Evolutionary conservation across 1,140 invertebrate genomes (phyloP), one percentile per base, ranked within the genome.

Genomic region (Listronotus oregonensis): DNA sequence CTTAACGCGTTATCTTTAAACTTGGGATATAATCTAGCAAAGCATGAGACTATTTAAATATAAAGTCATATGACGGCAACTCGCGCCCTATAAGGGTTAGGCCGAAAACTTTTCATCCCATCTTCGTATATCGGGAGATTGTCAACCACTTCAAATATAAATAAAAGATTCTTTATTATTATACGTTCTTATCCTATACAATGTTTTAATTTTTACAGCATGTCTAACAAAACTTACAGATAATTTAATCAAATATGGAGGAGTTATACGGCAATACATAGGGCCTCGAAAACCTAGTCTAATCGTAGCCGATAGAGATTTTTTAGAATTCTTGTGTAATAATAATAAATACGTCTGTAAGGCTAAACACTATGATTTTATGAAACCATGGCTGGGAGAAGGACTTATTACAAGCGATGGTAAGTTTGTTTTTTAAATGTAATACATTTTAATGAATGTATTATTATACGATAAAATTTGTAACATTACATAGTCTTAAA

Each of bases 251-350:
- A 39, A 65, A 42, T 27, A 50, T 31, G 63, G 54, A n/a, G 63
- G 63, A 18, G 15, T 65, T 10, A 59, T 65, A 11, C 32, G 65
- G 27, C 61, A 54, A 43, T 57, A 55, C 27, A 17, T 67, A n/a
- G 58, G 58, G 6, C 65, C 65, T 5, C 18, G 12, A 39, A 61
- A 67, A 43, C 65, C 65, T 3, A 17, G 27, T 9, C n/a, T 67
- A 5, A 12, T 50, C 15, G 37, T 51, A 6, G 52, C 65, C 6
- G 47, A 62, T 14, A 64, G 27, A 39, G 47, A 54, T 10, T 64
- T 64, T 37, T 37, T 60, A 15, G n/a, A 56, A 31, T 54, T 62
- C 43, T 14, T 62, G 12, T 60, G 58, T 31, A 10, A 21, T 0
- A 54, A 63, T 17, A 52, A 27, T 6, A 54, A 43, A 31, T 51